Evolutionary conservation across 2,797 vertebrate species (phyloP).

Genomic region (Acanthornis magna): DNA sequence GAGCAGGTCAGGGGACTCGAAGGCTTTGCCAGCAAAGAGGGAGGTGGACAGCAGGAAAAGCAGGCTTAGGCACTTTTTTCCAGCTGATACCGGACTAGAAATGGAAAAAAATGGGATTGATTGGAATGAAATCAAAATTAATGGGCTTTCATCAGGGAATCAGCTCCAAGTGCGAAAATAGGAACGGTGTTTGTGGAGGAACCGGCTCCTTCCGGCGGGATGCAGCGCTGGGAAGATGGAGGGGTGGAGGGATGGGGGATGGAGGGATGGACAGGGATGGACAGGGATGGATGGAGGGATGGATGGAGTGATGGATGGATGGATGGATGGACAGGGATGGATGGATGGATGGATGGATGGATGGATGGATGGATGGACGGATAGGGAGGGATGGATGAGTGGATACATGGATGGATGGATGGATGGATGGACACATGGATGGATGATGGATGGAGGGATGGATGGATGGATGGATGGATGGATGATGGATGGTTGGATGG

Average conservation of each 20-base stretch:
- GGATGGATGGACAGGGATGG: background rate
- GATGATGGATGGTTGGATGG: background rate
- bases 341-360: background rate
- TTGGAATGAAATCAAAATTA: background rate
- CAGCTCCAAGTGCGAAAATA: background rate
- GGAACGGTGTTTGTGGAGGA: background rate
- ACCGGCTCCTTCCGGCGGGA: background rate
- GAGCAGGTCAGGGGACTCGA: background rate
- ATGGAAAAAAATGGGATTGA: background rate
- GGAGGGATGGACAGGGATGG: background rate
- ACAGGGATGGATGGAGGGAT: fast-evolving
- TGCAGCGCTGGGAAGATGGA: fast-evolving
- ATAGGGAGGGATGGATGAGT: background rate
- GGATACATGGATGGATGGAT: fast-evolving
- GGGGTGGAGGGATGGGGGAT: background rate
- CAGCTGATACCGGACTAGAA: background rate
- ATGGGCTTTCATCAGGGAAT: background rate
- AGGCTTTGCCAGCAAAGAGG: background rate
- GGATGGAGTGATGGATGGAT: background rate
- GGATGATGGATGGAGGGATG: background rate
- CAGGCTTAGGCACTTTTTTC: background rate
- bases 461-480: background rate
- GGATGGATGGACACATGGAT: fast-evolving
- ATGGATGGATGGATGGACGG: background rate
- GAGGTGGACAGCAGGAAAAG: background rate